phyloP scores from a whole-genome alignment of 2,888 invertebrate genomes.

The Cosmia pyralina region DNA sequence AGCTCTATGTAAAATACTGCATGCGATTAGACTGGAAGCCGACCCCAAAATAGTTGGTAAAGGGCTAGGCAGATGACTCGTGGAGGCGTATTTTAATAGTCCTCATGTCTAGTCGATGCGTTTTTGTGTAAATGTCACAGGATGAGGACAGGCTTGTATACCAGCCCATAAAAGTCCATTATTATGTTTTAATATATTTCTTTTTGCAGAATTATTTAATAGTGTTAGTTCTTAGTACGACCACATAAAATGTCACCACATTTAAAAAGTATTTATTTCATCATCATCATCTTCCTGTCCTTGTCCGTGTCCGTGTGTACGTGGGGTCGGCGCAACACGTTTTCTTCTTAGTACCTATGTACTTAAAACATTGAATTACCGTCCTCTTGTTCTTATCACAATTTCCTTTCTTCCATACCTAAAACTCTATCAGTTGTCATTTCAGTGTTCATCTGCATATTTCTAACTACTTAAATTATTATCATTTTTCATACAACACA shows the following conservation, averaged over 20 bases:
- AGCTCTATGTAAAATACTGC: too few species aligned
- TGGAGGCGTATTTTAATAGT: not conserved
- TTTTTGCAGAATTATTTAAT: not conserved
- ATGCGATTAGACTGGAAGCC: too few species aligned
- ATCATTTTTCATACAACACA: not conserved
- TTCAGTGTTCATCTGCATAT: not conserved
- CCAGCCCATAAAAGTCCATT: not conserved
- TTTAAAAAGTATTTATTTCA: not conserved
- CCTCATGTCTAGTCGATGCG: too few species aligned
- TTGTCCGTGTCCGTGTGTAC: too few species aligned
- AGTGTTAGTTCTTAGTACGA: not conserved
- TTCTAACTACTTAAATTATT: not conserved
- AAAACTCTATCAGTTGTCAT: too few species aligned
- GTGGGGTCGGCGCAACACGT: too few species aligned
- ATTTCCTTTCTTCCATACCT: not conserved
- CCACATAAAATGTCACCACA: not conserved
- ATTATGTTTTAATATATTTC: not conserved
- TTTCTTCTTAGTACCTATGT: too few species aligned
- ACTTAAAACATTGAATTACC: not conserved
- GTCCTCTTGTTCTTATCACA: not conserved
- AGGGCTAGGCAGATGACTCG: too few species aligned
- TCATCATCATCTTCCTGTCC: too few species aligned
- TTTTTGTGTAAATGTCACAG: slow-evolving; percentile 1
- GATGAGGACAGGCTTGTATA: not conserved
- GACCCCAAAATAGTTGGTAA: too few species aligned